Evolutionary conservation across 2,888 invertebrate species (phyloP).

Genomic region (Monoplex corrugatus): DNA sequence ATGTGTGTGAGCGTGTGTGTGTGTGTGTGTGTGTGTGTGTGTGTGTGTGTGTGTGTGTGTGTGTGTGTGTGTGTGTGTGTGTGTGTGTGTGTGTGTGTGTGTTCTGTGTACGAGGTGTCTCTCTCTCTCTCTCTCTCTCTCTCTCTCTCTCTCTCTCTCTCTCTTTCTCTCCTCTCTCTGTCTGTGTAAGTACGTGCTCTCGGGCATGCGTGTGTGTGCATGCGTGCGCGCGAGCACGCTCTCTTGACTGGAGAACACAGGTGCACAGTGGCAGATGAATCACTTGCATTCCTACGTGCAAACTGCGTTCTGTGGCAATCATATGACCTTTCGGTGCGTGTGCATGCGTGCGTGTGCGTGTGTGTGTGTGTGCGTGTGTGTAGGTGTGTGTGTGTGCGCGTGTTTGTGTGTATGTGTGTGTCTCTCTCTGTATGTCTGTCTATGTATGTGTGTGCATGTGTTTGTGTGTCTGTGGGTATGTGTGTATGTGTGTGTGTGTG

Average conservation of each 20-base stretch:
- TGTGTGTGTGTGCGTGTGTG: neutral
- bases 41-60: constrained; percentile 1
- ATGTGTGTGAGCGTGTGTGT: constrained; percentile 6
- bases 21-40: constrained; percentile 11
- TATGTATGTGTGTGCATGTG: neutral
- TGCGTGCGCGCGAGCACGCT: too few relatives aligned
- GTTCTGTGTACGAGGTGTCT: neutral
- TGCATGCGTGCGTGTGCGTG: neutral
- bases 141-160: too few relatives aligned
- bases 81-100: neutral
- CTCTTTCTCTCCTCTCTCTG: too few relatives aligned
- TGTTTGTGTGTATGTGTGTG: neutral
- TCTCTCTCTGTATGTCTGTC: neutral
- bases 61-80: neutral
- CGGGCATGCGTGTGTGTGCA: too few relatives aligned
- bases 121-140: too few relatives aligned
- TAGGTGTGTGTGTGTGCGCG: neutral
- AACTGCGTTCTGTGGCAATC: too few relatives aligned
- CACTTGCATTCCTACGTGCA: too few relatives aligned
- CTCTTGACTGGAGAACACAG: too few relatives aligned
- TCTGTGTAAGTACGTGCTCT: too few relatives aligned
- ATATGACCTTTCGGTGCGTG: neutral
- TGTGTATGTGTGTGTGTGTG: neutral
- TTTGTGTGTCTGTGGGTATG: neutral
- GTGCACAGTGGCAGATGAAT: too few relatives aligned